Evolutionary conservation across 2,797 vertebrate species (phyloP).

Genomic region (Bradypodion ventrale): DNA sequence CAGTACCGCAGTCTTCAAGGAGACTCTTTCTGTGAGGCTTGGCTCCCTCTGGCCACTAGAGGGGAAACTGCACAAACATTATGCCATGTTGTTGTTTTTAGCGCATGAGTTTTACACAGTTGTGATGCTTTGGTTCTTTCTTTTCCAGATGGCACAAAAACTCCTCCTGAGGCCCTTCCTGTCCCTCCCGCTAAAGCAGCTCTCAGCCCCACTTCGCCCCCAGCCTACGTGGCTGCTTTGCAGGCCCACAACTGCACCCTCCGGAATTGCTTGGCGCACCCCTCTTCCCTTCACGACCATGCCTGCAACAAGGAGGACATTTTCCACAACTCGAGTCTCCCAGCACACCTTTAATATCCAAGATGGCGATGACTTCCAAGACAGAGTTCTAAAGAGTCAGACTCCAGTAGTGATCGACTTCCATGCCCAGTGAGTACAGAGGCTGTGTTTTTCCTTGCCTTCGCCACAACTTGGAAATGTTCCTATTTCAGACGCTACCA

Average conservation of each 20-base stretch:
- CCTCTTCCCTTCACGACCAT: constrained; percentile 39
- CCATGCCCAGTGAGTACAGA: constrained; percentile 89
- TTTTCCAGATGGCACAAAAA: constrained; percentile 87
- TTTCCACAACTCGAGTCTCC: constrained; percentile 68
- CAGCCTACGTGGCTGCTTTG: not conserved
- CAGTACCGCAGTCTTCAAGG: too few relatives aligned
- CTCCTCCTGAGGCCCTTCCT: constrained; percentile 75
- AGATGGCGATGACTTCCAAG: constrained; percentile 91
- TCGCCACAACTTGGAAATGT: not conserved
- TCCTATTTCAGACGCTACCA: not conserved
- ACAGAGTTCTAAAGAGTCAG: constrained; percentile 89
- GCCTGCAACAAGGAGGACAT: constrained; percentile 42
- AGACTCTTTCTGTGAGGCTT: too few relatives aligned
- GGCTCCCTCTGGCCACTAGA: too few relatives aligned
- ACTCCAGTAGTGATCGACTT: constrained; percentile 93
- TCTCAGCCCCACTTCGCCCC: not conserved
- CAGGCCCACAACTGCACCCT: not conserved
- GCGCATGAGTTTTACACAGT: not conserved
- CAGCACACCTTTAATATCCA: constrained; percentile 88
- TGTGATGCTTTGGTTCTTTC: constrained; percentile 13
- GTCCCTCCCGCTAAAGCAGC: constrained; percentile 59
- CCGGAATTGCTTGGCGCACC: constrained; percentile 18
- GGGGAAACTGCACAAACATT: not conserved
- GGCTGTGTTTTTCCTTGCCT: not conserved
- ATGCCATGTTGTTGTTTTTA: not conserved